phyloP scores from a whole-genome alignment of 2,113 vertebrate species.

The Zosterops pallidus region DNA sequence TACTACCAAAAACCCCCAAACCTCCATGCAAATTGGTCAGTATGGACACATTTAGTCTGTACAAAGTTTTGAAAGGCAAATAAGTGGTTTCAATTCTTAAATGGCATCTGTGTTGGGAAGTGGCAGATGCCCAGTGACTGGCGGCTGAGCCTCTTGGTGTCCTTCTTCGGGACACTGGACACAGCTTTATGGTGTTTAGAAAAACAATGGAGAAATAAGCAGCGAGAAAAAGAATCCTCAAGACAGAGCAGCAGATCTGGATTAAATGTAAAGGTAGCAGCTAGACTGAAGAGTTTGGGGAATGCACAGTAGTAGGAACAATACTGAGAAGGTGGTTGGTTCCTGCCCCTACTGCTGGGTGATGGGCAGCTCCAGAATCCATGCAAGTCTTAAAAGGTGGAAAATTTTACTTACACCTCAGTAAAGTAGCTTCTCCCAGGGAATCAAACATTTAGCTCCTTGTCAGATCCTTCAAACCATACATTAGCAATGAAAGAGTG shows the following conservation, averaged over 20 bases:
- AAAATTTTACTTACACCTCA: neutral
- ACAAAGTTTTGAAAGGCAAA: neutral
- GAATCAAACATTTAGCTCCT: neutral
- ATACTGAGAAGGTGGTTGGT: neutral
- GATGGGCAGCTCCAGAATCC: neutral
- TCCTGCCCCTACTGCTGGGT: neutral
- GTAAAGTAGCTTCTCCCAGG: neutral
- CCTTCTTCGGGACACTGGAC: neutral
- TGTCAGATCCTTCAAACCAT: slow-evolving; percentile 19
- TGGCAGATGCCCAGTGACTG: neutral
- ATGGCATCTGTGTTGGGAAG: neutral
- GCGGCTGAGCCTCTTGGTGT: neutral
- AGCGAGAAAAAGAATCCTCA: neutral
- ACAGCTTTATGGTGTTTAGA: neutral
- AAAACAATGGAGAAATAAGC: neutral
- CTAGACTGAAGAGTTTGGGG: neutral
- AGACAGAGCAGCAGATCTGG: neutral
- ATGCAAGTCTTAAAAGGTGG: neutral
- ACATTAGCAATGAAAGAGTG: neutral
- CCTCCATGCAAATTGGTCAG: neutral
- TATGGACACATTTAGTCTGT: neutral
- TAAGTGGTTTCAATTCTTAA: neutral
- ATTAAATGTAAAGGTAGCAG: neutral
- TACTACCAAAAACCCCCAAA: accelerated
- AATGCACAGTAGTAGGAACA: neutral